Conservation (phyloP, 2,797 vertebrate genomes). For the Micropoecilia bifurca region DNA sequence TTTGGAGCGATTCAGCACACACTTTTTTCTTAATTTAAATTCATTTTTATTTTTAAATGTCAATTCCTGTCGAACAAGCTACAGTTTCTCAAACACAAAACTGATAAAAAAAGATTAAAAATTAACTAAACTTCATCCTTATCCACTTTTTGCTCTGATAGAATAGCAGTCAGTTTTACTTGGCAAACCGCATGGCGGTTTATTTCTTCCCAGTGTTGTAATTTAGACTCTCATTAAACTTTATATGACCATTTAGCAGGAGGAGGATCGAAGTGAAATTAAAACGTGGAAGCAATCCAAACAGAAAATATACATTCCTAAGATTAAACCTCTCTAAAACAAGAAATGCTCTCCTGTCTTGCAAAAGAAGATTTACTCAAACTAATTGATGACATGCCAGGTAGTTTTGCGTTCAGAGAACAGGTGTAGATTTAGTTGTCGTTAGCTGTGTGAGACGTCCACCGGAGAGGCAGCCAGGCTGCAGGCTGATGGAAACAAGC, state of each 20-base stretch:
- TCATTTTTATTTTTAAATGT: not conserved
- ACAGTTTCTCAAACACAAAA: not conserved
- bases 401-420: constrained; percentile 40
- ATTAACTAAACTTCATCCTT: not conserved
- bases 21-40: not conserved
- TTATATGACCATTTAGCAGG: not conserved
- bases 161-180: not conserved
- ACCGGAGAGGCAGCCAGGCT: constrained; percentile 39
- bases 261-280: not conserved
- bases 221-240: not conserved
- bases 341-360: not conserved
- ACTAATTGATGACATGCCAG: constrained; percentile 16
- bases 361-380: constrained; percentile 15
- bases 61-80: not conserved
- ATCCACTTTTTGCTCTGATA: not conserved
- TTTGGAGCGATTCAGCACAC: not conserved
- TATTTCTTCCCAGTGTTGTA: not conserved
- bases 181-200: not conserved
- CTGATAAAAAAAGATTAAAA: not conserved
- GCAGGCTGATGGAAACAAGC: constrained; percentile 28
- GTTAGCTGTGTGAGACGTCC: constrained; percentile 58
- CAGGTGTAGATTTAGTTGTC: constrained; percentile 33
- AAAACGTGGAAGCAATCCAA: not conserved
- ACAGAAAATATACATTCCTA: not conserved
- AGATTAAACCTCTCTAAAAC: not conserved